phyloP scores from a whole-genome alignment of 2,797 vertebrate species.

The Denticeps clupeoides region DNA sequence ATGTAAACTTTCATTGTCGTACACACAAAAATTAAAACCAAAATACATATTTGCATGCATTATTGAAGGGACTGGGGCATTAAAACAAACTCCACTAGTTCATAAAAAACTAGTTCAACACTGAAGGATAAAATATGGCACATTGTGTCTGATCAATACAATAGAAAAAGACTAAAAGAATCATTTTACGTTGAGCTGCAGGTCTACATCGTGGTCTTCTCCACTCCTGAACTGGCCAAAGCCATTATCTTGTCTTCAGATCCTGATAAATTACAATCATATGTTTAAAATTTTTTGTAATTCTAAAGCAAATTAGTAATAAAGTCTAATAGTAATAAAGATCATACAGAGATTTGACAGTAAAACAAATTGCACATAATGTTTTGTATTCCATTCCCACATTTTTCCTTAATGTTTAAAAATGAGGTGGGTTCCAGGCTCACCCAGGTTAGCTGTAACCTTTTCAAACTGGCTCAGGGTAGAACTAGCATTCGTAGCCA shows the following conservation, averaged over 20 bases:
- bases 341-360: too few relatives aligned
- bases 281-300: too few relatives aligned
- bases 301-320: background rate
- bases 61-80: too few relatives aligned
- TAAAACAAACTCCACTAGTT: too few relatives aligned
- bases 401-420: background rate
- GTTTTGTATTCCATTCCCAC: background rate
- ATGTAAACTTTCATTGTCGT: slow-evolving; percentile 12
- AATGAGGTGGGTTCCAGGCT: slow-evolving; percentile 32
- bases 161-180: background rate
- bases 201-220: slow-evolving; percentile 73
- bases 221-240: slow-evolving; percentile 85
- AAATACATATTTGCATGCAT: background rate
- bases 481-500: slow-evolving; percentile 78
- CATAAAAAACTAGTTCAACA: background rate
- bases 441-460: slow-evolving; percentile 78
- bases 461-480: slow-evolving; percentile 90
- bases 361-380: too few relatives aligned
- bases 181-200: background rate
- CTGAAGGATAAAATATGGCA: background rate
- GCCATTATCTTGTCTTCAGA: slow-evolving; percentile 96
- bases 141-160: background rate
- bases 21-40: slow-evolving; percentile 1
- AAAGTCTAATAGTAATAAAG: too few relatives aligned
- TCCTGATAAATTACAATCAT: too few relatives aligned